Evolutionary conservation across 2,797 vertebrate species (phyloP), one percentile per base, ranked within the genome.

Genomic region (Phaenicophaeus curvirostris): DNA sequence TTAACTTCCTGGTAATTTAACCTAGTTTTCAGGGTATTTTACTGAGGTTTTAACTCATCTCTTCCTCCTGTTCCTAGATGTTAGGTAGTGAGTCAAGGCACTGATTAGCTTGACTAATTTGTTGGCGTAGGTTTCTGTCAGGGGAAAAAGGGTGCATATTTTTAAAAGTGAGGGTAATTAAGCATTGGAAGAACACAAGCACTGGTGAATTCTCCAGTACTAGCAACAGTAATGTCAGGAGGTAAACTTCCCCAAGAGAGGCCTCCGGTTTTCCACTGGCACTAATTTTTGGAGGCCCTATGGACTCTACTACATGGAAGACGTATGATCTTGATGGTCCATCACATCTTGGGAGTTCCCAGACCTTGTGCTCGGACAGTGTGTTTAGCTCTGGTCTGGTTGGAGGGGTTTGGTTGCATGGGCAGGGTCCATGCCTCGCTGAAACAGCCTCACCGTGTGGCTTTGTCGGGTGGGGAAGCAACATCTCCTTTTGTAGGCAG

Each of bases 51-150:
- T 87, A 66, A 75, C 44, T 90, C 42, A 14, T 69, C 15, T 85
- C 31, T 75, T 80, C 78, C 53, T 91, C 54, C n/a, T 82, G 59
- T 41, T 92, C 39, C 84, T 73, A 87, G 85, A 69, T 90, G 62
- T 39, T 87, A 81, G 51, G 46, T 67, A 76, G 73, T 50, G 73
- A 95, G 84, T 83, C 62, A 71, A 76, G 86, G 48, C 39, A 59
- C 83, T 82, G 89, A 93, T 95, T 91, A 96, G 48, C 85, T 87
- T 84, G 82, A 93, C 76, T 93, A 78, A 93, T 96, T 93, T 92
- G 42, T 92, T 90, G 73, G 27, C 48, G n/a, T 48, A 75, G 82
- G 53, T 83, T 91, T 87, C 79, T 88, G 63, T 76, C 86, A 81
- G 62, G 66, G 80, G 72, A 63, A 63, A 86, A 91, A 94, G 33